These are phyloP conservation scores for Hydroisotoma schaefferi DNA, from an alignment of 2,888 invertebrate species.

Conservation along the genomic window DNA sequence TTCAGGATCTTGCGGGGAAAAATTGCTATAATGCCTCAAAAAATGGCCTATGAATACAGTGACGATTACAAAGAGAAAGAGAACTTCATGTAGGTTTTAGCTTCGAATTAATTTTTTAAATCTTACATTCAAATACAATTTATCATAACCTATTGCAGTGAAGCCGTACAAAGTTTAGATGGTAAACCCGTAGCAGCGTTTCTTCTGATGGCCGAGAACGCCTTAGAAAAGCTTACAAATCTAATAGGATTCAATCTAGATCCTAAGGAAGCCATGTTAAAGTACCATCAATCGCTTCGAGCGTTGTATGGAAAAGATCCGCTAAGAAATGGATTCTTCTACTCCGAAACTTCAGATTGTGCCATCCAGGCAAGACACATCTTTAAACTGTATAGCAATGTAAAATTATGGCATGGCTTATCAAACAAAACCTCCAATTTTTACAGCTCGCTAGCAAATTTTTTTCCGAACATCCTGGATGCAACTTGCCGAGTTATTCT, in stretches of 20 bases:
- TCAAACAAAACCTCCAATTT: not conserved
- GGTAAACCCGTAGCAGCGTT: slow-evolving; percentile 24
- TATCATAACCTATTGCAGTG: slow-evolving; percentile 2
- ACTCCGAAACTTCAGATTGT: slow-evolving; percentile 27
- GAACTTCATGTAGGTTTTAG: slow-evolving; percentile 21
- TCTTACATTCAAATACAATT: not conserved
- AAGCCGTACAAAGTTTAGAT: slow-evolving; percentile 6
- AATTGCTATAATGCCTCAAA: slow-evolving; percentile 21
- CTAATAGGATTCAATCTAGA: slow-evolving; percentile 33
- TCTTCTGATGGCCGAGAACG: slow-evolving; percentile 35
- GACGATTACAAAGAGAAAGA: slow-evolving; percentile 25
- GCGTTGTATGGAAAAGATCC: slow-evolving; percentile 26
- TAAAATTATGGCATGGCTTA: not conserved
- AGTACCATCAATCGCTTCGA: slow-evolving; percentile 28
- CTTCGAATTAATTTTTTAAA: slow-evolving; percentile 12
- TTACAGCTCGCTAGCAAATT: slow-evolving; percentile 30
- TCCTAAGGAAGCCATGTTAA: slow-evolving; percentile 29
- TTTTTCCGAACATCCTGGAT: slow-evolving; percentile 33
- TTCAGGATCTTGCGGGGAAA: slow-evolving; percentile 33
- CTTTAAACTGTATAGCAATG: not conserved
- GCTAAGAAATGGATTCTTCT: slow-evolving; percentile 33
- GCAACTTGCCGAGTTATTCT: slow-evolving; percentile 20
- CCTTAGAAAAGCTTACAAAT: slow-evolving; percentile 30
- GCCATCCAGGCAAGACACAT: slow-evolving; percentile 16
- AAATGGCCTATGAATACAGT: slow-evolving; percentile 19